Evolutionary conservation across 2,113 vertebrate genomes (phyloP), one percentile per base, ranked within the genome.

Genomic region (Jaculus jaculus): DNA sequence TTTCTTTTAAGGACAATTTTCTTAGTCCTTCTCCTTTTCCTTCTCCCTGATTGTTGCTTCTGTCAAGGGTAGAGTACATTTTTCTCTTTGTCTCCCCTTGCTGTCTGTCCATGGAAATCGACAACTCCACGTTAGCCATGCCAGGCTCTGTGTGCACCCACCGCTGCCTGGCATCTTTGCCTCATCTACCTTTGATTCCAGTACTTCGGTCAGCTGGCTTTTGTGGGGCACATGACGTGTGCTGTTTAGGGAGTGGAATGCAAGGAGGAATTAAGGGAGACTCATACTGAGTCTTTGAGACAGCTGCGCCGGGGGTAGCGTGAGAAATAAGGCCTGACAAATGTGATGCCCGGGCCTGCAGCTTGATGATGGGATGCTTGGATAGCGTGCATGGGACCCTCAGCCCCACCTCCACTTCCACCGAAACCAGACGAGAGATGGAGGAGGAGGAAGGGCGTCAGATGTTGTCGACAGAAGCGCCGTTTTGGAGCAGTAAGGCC

Each of bases 1-100:
- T 97, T 97, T 91, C 93, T 97, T 96, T 96, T 96, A 96, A 94
- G 96, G 93, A 84, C 93, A 71, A 73, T 97, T 97, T 95, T 80
- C 75, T 60, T 80, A 90, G 96, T 47, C 89, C 89, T 39, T 77
- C 84, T 72, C n/a, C 60, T 75, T 28, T 90, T 95, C 87, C 69
- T 10, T 42, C 4, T 4, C 1, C 84, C 82, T 68, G 87, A 96
- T 96, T 95, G 94, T 97, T 87, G 95, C 77, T 97, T 95, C 88
- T 11, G 87, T 91, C 84, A 94, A 89, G 95, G 82, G 30, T 7
- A 0, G 47, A n/a, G 9, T 54, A 15, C 65, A 37, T 89, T 92
- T 96, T 81, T 74, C 47, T 89, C 79, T 95, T 63, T 47, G 32
- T 89, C 72, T 97, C 79, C 94, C 73, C 28, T 47, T 75, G 47